These are phyloP conservation scores for Eupithecia centaureata DNA, from an alignment of 2,888 invertebrate genomes.

Conservation along the genomic window DNA sequence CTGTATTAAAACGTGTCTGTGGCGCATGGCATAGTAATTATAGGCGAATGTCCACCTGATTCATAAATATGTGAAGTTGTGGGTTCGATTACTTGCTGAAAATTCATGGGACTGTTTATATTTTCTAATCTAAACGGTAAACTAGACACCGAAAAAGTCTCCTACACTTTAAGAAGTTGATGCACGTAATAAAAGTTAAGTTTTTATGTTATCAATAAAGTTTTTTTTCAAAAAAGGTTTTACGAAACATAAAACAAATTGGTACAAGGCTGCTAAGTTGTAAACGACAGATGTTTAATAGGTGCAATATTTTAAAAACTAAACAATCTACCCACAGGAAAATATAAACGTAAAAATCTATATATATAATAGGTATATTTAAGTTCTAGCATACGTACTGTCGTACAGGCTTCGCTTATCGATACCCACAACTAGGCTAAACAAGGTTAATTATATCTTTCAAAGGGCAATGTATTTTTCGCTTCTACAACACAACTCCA, in stretches of 20 bases:
- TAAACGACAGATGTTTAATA: conserved; percentile 32
- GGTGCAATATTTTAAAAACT: conserved; percentile 23
- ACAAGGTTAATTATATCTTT: no score
- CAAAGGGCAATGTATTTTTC: no score
- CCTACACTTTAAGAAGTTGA: not conserved
- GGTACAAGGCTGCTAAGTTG: conserved; percentile 31
- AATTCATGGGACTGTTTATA: not conserved
- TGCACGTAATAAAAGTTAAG: not conserved
- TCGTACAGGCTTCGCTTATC: no score
- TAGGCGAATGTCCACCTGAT: not conserved
- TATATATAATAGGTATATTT: no score
- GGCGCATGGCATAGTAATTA: not conserved
- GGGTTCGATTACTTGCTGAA: not conserved
- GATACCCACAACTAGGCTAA: no score
- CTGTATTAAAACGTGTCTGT: no score
- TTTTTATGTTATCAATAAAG: conserved; percentile 3
- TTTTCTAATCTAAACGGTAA: not conserved
- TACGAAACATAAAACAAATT: conserved; percentile 25
- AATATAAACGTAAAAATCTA: not conserved
- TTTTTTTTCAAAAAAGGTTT: conserved; percentile 10
- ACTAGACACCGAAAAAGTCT: not conserved
- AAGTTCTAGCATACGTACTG: no score
- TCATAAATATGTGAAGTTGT: not conserved
- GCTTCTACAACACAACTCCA: no score
- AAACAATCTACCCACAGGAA: conserved; percentile 11